Evolutionary conservation across 1,140 invertebrate genomes (phyloP), one percentile per base, ranked within the genome.

Genomic region (Habropoda laboriosa): DNA sequence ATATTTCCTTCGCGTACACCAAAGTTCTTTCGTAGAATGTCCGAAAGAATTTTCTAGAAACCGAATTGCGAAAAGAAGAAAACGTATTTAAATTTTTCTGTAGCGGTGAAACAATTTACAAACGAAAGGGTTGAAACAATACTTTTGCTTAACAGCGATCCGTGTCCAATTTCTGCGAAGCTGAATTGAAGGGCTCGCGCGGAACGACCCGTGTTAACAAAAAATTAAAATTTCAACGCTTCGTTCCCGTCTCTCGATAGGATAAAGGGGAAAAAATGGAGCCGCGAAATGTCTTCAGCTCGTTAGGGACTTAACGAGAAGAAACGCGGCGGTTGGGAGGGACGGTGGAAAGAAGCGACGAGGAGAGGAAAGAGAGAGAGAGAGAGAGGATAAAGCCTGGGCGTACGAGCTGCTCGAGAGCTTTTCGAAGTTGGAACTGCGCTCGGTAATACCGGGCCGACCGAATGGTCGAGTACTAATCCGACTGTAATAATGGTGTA

Each of bases 221-320:
- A 80, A 86, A 86, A 89, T 88, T 87, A 79, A 87, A 89, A 89
- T 88, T 78, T 83, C 53, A 70, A 61, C 57, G 27, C 47, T 45
- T 47, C 53, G 45, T 57, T n/a, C 57, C 32, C 10, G 6, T 35
- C 10, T 13, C 40, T 57, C 42, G 58, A 79, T 64, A 13, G 30
- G 18, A 13, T 18, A 42, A 32, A 55, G 10, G n/a, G 35, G 49
- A 30, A 51, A 55, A 42, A 75, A 7, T 64, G 70, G 40, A 35
- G 35, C 72, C 47, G 82, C 78, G 67, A 79, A 86, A 82, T 82
- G 83, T 85, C 83, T 85, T 86, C 74, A n/a, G 61, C 80, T 88
- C 81, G 80, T 88, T 89, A 89, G 75, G 73, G 73, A 80, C 74
- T 73, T 89, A 90, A 90, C 82, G 86, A 88, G 85, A 82, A 89